phyloP scores from a whole-genome alignment of 1,140 invertebrate species.

The Anthonomus grandis region DNA sequence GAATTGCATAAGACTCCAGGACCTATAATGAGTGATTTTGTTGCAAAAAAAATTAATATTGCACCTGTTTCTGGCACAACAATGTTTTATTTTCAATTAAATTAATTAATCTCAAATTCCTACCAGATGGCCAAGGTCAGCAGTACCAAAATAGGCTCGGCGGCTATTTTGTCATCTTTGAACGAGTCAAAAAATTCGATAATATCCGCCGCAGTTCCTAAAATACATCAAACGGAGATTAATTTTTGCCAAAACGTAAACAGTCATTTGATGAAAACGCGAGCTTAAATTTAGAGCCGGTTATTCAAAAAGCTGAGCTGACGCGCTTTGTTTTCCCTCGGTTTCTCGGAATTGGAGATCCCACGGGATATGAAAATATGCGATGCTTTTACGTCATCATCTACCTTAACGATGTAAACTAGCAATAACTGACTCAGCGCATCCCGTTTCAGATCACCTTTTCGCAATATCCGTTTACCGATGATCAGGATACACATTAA shows the following conservation, averaged over 20 bases:
- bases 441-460: constrained; percentile 84
- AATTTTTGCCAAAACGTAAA: not conserved
- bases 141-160: constrained; percentile 69
- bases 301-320: too few species aligned
- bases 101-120: not conserved
- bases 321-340: too few species aligned
- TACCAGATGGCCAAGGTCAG: constrained; percentile 77
- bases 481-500: constrained; percentile 85
- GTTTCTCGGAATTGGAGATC: too few species aligned
- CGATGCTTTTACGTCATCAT: too few species aligned
- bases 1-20: constrained; percentile 87
- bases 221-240: constrained; percentile 21
- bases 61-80: too few species aligned
- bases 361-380: too few species aligned
- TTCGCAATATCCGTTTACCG: constrained; percentile 84
- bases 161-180: constrained; percentile 76
- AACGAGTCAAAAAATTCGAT: constrained; percentile 96
- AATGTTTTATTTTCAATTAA: not conserved
- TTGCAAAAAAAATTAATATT: too few species aligned
- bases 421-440: constrained; percentile 88
- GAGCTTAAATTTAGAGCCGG: too few species aligned
- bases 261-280: too few species aligned
- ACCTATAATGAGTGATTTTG: too few species aligned
- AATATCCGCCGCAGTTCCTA: constrained; percentile 86
- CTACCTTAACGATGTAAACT: constrained; percentile 73